Evolutionary conservation across 2,888 invertebrate genomes (phyloP), one percentile per base, ranked within the genome.

Genomic region (Pomacea canaliculata): DNA sequence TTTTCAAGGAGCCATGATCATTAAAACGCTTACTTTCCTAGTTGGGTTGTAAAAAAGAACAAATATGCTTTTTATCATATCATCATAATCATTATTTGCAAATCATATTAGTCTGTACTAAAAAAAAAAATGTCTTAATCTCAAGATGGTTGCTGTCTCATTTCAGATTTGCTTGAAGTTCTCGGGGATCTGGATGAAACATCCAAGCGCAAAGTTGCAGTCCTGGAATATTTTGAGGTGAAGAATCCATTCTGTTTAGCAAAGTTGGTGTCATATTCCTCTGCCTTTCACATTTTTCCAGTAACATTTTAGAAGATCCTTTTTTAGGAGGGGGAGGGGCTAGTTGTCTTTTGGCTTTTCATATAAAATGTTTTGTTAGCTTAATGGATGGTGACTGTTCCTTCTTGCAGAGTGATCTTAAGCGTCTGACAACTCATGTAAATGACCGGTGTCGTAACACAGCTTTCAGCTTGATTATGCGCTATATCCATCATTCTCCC

Each of bases 171-270:
- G 9, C 89, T 94, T 37, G 91, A 92, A 7, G 94, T 94, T 4
- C 90, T 96, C 49, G 94, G 94, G 89, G 95, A 96, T 89, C 92
- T 96, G 68, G 95, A 96, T 83, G 94, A 94, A 84, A 89, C 94
- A 46, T 94, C 95, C 0, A 93, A 93, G 71, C 93, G 94, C 79
- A 93, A 94, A 83, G 94, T 94, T 1, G 93, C 93, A 16, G 92
- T 95, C 66, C 91, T 96, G 13, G 93, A 94, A 81, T 92, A 94
- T 76, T 93, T 95, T 75, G 93, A 95, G 78, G 91, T 90, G 82
- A 70, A 16, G 51, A 56, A 56, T 56, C 60, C 27, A 49, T n/a
- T 69, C 23, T 56, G 8, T 56, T 56, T 56, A 56, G 51, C 23
- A 46, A 7, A 19, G 10, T 18, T 49, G 65, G 2, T 49, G 19